Evolutionary conservation across 2,888 invertebrate species (phyloP).

Genomic region (Venustoraphidia nigricollis): DNA sequence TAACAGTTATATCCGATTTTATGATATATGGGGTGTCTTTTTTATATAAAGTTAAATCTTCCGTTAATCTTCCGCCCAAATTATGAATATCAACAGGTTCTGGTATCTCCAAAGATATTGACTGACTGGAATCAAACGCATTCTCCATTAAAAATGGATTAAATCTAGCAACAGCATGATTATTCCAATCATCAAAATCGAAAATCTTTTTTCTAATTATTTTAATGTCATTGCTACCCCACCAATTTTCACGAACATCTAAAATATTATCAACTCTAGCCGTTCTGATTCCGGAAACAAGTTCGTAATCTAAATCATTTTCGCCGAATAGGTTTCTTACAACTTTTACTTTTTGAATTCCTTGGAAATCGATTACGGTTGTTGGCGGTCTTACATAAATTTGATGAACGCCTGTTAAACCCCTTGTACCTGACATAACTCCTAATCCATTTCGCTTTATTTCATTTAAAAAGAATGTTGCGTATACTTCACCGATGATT

Average conservation of each 20-base stretch:
- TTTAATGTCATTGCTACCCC: constrained; percentile 67
- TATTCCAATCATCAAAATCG: constrained; percentile 99
- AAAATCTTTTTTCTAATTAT: constrained; percentile 75
- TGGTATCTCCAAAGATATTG: constrained; percentile 45
- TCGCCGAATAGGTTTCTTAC: constrained; percentile 77
- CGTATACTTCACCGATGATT: constrained; percentile 71
- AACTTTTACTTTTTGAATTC: constrained; percentile 85
- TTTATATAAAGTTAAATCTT: constrained; percentile 46
- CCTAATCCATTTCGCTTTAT: constrained; percentile 52
- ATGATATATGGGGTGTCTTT: constrained; percentile 62
- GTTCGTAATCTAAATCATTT: constrained; percentile 73
- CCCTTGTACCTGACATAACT: constrained; percentile 16
- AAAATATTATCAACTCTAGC: constrained; percentile 75
- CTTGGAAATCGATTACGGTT: constrained; percentile 80
- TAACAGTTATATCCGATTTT: constrained; percentile 83
- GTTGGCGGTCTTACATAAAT: constrained; percentile 40
- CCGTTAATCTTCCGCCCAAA: constrained; percentile 61
- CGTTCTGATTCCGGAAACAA: constrained; percentile 83
- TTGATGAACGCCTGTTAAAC: constrained; percentile 23
- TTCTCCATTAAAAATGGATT: constrained; percentile 74
- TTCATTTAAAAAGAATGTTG: constrained; percentile 62
- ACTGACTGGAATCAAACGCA: constrained; percentile 59
- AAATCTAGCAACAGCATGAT: constrained; percentile 85
- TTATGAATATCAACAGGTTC: constrained; percentile 43
- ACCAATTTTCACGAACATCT: constrained; percentile 90